Base-by-base conservation (phyloP, 2,888 invertebrate species). In the Allolobophora icterica region DNA sequence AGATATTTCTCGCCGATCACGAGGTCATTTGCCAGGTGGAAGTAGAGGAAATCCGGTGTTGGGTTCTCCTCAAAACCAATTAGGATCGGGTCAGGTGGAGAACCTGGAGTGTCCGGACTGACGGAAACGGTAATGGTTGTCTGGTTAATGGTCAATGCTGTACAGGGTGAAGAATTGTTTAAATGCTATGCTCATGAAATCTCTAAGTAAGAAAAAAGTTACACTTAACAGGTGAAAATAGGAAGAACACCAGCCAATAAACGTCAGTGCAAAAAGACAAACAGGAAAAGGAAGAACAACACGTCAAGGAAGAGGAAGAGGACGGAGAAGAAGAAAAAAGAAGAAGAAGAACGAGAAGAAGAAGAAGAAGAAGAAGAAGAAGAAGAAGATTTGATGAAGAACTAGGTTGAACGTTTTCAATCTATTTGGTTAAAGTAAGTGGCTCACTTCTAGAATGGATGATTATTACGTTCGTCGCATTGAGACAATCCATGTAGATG, bases 401-500 rank as follows among this genome's bases (percentile, higher is more conserved):
- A 58, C 84, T n/a, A n/a, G n/a, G n/a, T 24, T 30, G 30, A 17
- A 71, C n/a, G 71, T 17, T 19, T 52, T 19, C 19, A 52, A n/a
- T n/a, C 3, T 24, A 52, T 2, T 52, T 21, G 6, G 52, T 52
- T 52, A 24, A 52, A 42, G 13, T 52, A 24, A 52, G 30, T 30
- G 30, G 2, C 71, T 71, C n/a, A 24, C 87, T 35, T 87, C 15
- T 19, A 6, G 87, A 87, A 17, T 91, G 89, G 89, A 92, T 35
- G 45, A 84, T 35, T 33, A 92, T 52, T 40, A 91, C 90, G 83
- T 92, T 42, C 1, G 92, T 92, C 17, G 34, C 34, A 30, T 42
- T n/a, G 90, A 89, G 17, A 58, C 90, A 90, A 21, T 90, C 91
- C 35, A 92, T 90, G 90, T 34, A 90, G 89, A 92, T 89, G 42